These are phyloP conservation scores for Spinus pinus DNA, from an alignment of 2,797 vertebrate genomes.

Conservation along the genomic window DNA sequence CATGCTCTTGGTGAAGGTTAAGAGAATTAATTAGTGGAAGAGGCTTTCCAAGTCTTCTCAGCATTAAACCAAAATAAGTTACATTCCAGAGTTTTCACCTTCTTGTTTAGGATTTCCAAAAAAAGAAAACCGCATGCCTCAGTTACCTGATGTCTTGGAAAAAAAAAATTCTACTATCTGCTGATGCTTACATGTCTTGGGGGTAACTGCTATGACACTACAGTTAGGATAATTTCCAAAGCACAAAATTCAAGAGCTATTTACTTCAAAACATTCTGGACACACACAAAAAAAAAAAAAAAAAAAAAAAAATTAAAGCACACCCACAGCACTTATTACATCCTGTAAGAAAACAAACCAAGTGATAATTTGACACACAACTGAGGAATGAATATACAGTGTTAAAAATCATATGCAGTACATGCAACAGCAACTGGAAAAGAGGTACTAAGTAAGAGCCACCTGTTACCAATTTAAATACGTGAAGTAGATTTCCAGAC, in stretches of 20 bases:
- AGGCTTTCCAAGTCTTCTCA: background rate
- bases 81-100: background rate
- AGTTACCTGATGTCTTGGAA: background rate
- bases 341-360: background rate
- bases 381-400: background rate
- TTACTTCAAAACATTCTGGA: background rate
- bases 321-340: background rate
- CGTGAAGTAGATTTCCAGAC: background rate
- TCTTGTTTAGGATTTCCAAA: background rate
- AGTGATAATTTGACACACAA: background rate
- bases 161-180: background rate
- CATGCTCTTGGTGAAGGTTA: background rate
- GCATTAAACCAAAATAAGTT: background rate
- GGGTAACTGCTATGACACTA: background rate
- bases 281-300: background rate
- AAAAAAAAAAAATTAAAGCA: background rate
- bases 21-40: background rate
- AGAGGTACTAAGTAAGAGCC: background rate
- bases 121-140: background rate
- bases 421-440: background rate
- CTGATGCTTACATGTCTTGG: background rate
- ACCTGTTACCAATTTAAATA: background rate
- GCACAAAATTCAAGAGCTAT: background rate
- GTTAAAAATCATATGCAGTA: rapidly evolving
- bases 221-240: background rate